Evolutionary conservation across 2,797 vertebrate species (phyloP), one percentile per base, ranked within the genome.

Genomic region (Picus viridis): DNA sequence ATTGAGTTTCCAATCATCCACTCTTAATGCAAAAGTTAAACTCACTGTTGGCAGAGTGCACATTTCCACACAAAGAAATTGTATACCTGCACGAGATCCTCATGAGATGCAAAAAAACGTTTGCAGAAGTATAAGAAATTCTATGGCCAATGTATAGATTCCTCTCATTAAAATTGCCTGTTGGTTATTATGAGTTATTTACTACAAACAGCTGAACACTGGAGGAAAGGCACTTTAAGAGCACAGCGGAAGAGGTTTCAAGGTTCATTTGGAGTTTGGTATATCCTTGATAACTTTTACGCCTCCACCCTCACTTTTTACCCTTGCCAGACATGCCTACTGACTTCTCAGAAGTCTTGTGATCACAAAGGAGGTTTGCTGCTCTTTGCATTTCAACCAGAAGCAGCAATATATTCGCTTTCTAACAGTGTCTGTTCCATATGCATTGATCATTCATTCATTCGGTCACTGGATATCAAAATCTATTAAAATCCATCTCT

Each of bases 341-440:
- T 71, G 58, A 64, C 36, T 82, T 41, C 26, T 36, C 32, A 65
- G 54, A 77, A 90, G 26, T 23, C 24, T 67, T 62, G 23, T n/a
- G 41, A 59, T 80, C 32, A 58, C 47, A 54, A 24, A 74, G 32
- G 70, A 58, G 6, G 2, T 36, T 87, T 85, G 20, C 23, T 56
- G 81, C 29, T 57, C 34, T 58, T 87, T 86, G 57, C 88, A 83
- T 89, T 79, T 72, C 43, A 71, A 5, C 4, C 13, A 83, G 57
- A 54, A 76, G 11, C 4, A 73, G 10, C 6, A 91, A 79, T 22
- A 53, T 22, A 62, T 73, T 89, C 26, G 23, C 23, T 70, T 90
- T 77, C 29, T 75, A 77, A 71, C 8, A 58, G 7, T 73, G 30
- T 64, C 39, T 36, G 16, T 70, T 88, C 68, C 73, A 83, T 43